Percentiles rank a stretch among this genome's conserved stretches.
These are phyloP conservation scores for Charadrius vociferus DNA, from an alignment of 2,113 vertebrate species.

Conservation along the genomic window DNA sequence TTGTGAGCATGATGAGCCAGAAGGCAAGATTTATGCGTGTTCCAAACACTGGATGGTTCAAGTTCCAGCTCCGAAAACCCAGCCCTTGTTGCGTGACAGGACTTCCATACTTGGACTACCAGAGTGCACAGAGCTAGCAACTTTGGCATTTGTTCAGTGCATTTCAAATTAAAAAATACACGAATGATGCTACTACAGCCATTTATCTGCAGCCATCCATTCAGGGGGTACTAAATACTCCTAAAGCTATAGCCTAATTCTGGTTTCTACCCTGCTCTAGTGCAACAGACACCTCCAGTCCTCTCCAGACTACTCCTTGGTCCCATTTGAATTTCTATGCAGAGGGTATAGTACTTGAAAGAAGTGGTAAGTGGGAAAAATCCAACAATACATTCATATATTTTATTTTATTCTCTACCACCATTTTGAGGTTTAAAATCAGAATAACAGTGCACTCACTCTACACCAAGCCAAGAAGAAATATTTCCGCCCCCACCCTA, in stretches of 20 bases:
- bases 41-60: not conserved
- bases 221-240: not conserved
- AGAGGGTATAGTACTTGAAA: not conserved
- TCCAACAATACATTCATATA: not conserved
- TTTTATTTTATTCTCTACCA: not conserved
- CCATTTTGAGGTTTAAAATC: not conserved
- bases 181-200: not conserved
- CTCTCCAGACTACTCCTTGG: not conserved
- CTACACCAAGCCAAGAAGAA: not conserved
- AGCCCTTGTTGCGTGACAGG: not conserved
- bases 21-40: not conserved
- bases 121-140: not conserved
- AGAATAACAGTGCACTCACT: not conserved
- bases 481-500: not conserved
- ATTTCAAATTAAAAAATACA: not conserved
- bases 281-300: not conserved
- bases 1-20: not conserved
- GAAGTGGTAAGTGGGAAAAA: not conserved
- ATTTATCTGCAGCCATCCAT: not conserved
- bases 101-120: not conserved
- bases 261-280: not conserved
- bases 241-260: not conserved
- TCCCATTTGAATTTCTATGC: not conserved
- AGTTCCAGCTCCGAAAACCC: not conserved
- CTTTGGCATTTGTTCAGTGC: not conserved